Evolutionary conservation across 2,113 vertebrate genomes (phyloP).

Genomic region (Crypturellus undulatus): DNA sequence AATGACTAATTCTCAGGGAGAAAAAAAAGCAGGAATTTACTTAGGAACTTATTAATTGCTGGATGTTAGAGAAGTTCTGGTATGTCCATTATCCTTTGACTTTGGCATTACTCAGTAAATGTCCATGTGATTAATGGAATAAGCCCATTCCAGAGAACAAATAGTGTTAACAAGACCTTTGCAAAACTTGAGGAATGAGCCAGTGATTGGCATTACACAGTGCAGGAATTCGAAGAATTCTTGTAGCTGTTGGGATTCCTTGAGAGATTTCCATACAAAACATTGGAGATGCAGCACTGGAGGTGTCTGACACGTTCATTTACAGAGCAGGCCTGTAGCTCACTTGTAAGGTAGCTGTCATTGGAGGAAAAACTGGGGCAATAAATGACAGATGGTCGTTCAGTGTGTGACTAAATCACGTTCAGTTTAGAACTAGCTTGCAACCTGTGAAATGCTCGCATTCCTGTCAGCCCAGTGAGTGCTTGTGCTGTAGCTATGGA

Average conservation of each 20-base stretch:
- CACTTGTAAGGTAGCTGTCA: neutral
- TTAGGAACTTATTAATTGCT: constrained; percentile 14
- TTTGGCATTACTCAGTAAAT: neutral
- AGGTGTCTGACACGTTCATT: neutral
- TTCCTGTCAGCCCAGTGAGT: neutral
- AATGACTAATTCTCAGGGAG: constrained; percentile 35
- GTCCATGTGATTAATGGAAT: neutral
- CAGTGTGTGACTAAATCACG: neutral
- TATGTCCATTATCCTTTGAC: neutral
- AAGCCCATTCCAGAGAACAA: neutral
- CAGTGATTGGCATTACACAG: neutral
- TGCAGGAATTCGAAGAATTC: constrained; percentile 4
- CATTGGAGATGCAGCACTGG: neutral
- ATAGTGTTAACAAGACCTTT: constrained; percentile 4
- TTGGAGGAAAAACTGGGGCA: neutral
- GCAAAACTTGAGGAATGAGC: constrained; percentile 10
- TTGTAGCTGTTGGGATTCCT: neutral
- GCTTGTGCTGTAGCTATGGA: neutral
- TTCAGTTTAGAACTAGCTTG: neutral
- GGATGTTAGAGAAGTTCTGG: neutral
- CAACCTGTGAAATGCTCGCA: neutral
- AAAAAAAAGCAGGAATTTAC: neutral
- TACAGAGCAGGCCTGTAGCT: neutral
- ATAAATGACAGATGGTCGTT: neutral
- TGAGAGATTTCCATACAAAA: neutral